Base-by-base conservation (phyloP, 1,140 invertebrate genomes). In the Aethina tumida region DNA sequence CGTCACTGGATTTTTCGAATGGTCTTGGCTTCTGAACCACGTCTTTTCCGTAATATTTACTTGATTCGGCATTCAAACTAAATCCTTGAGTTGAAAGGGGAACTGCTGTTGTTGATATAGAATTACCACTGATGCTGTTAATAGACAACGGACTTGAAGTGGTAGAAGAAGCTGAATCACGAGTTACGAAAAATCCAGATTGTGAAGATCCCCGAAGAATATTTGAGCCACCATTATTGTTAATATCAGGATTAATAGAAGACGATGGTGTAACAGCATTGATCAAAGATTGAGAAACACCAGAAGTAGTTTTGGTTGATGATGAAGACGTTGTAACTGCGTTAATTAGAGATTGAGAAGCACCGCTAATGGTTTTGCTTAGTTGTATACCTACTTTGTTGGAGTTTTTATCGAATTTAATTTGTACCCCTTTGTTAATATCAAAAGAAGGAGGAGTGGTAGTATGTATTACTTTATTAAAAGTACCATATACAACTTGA, bases 1-100 rank as follows among this genome's bases (percentile, higher is more conserved):
- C 9, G 7, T 14, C 16, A 13, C 9, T 15, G 5, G 18, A 28
- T 20, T 18, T 29, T 15, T 12, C 53, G 53, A 48, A 53, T 43
- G 49, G 52, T 39, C 25, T 56, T 43, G 38, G 55, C 50, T 35
- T 53, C 32, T 41, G 24, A 14, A n/a, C n/a, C n/a, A n/a, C n/a
- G n/a, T n/a, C n/a, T n/a, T n/a, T n/a, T n/a, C 8, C 38, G 29
- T 12, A 19, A n/a, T 28, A 27, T 29, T 13, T 38, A 22, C 16
- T 26, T 9, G 6, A 24, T 12, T 1, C 16, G 10, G 28, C n/a
- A 26, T n/a, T n/a, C n/a, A n/a, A n/a, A n/a, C n/a, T n/a, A n/a
- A n/a, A n/a, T n/a, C n/a, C n/a, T n/a, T n/a, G n/a, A n/a, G n/a
- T n/a, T n/a, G n/a, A n/a, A n/a, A n/a, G n/a, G n/a, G n/a, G n/a